Conservation (phyloP, 30 jellyfish, hydroid and myxozoan genomes). For the Phacellophora camtschatica region DNA sequence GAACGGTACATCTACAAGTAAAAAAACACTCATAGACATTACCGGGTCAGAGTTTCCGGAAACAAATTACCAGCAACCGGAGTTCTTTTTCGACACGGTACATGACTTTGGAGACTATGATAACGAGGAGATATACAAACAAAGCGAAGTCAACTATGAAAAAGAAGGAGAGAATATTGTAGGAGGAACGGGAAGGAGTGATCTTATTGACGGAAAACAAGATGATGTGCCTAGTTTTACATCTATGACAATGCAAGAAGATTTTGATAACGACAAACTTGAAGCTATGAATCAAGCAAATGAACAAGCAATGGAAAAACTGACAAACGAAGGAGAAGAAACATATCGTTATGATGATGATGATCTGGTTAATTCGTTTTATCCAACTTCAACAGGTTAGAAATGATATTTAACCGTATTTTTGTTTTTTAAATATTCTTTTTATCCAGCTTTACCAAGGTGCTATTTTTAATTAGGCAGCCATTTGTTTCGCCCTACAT, state of each 20-base stretch:
- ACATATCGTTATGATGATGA: constrained; percentile 55
- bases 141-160: constrained; percentile 29
- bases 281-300: constrained; percentile 45
- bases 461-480: no score
- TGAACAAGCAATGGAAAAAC: constrained; percentile 34
- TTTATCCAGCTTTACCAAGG: no score
- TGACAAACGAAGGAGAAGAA: constrained; percentile 13
- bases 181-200: constrained; percentile 36
- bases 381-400: constrained; percentile 55
- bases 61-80: constrained; percentile 59
- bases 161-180: constrained; percentile 2
- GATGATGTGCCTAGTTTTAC: constrained; percentile 10
- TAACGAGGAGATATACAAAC: constrained; percentile 31
- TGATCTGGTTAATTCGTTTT: not conserved
- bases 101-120: constrained; percentile 65
- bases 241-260: constrained; percentile 23
- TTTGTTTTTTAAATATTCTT: no score
- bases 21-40: constrained; percentile 53
- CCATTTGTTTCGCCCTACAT: no score
- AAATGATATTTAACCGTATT: no score
- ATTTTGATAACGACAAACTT: constrained; percentile 39
- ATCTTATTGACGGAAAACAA: not conserved
- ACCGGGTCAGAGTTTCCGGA: constrained; percentile 75
- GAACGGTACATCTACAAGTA: constrained; percentile 12
- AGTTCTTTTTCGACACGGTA: constrained; percentile 54